Base-by-base conservation (phyloP, 1,140 invertebrate species). In the Ylistrum balloti region DNA sequence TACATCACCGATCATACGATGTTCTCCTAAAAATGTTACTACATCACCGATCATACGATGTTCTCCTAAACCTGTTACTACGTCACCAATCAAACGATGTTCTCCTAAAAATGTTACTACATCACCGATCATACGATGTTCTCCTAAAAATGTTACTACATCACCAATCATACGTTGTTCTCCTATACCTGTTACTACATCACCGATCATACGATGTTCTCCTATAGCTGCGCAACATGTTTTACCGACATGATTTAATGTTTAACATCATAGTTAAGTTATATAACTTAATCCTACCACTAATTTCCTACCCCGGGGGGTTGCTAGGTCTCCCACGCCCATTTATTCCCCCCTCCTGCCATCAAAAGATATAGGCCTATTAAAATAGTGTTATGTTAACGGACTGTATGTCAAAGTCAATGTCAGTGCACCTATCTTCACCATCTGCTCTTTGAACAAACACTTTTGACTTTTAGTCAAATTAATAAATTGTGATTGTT, bases 401-500 rank as follows among this genome's bases (percentile, higher is more conserved):
- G 28, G n/a, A n/a, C 56, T 74, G n/a, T 28, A n/a, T 74, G 56
- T 74, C 56, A 74, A 74, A 74, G n/a, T 0, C 56, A 74, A 28
- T 3, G 56, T 7, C 56, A 74, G n/a, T 28, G 5, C n/a, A 74
- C 22, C 15, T 74, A 74, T 74, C 56, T 1, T n/a, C 9, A 74
- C 56, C 56, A 74, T 74, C 56, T 74, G 56, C n/a, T 74, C 56
- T 74, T n/a, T 74, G 56, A 74, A 74, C 56, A 74, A 74, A 74
- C 56, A 74, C 56, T 74, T 74, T 74, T 74, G 56, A 74, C 56
- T 74, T 56, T 74, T 28, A 74, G 56, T 74, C 56, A 74, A 74
- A 74, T 74, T 74, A 74, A 74, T 74, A 74, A 74, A 74, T 74
- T n/a, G 22, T 74, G 56, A 74, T 74, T 74, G n/a, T 74, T 74